These are phyloP conservation scores for Sorex araneus DNA, from an alignment of 2,113 vertebrate species.

Conservation along the genomic window DNA sequence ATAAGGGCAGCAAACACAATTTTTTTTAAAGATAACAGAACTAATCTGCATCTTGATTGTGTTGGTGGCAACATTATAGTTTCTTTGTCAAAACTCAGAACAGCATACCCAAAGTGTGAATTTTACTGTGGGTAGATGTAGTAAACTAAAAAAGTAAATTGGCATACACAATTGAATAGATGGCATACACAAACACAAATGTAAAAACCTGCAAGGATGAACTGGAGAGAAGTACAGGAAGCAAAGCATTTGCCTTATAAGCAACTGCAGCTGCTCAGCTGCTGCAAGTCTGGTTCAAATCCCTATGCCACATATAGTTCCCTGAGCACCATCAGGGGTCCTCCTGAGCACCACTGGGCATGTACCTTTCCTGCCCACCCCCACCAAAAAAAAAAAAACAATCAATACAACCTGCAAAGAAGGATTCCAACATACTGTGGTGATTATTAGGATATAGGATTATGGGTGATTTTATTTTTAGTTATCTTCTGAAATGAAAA, in stretches of 20 bases:
- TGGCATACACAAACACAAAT: conserved; percentile 16
- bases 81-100: conserved; percentile 35
- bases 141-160: conserved; percentile 21
- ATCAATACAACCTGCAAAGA: neutral
- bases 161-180: neutral
- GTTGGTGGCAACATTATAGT: neutral
- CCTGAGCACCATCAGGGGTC: neutral
- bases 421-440: neutral
- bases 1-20: neutral
- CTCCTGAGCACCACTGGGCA: no score
- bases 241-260: no score
- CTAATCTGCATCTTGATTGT: neutral
- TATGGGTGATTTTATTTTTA: conserved; percentile 18
- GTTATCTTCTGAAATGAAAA: conserved; percentile 35
- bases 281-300: no score
- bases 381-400: neutral
- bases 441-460: neutral
- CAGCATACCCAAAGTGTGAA: neutral
- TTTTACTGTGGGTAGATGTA: neutral
- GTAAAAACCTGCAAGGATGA: neutral
- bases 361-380: no score
- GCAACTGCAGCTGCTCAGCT: no score
- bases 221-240: no score
- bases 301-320: no score
- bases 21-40: neutral